Conservation (phyloP, 2,113 vertebrate genomes). For the Tretioscincus oriximinensis region DNA sequence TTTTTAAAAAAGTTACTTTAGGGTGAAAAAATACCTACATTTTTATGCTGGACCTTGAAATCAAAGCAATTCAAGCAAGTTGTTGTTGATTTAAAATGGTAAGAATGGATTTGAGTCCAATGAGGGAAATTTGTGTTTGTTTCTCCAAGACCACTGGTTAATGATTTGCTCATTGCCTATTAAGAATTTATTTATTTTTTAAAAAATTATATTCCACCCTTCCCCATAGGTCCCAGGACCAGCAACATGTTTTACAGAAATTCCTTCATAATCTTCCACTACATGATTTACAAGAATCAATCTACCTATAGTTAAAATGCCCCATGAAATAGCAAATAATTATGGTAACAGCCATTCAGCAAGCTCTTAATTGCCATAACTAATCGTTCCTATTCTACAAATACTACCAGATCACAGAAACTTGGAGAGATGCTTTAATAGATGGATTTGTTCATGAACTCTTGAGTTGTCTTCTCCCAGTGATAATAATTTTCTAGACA, state of each 20-base stretch:
- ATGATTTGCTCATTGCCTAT: neutral
- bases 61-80: constrained; percentile 48
- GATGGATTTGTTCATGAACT: neutral
- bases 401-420: neutral
- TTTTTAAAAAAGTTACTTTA: neutral
- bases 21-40: neutral
- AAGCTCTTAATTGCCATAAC: neutral
- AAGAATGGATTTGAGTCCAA: neutral
- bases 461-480: neutral
- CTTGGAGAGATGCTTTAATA: neutral
- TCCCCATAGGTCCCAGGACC: too few relatives aligned
- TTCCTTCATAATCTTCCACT: too few relatives aligned
- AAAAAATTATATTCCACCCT: too few relatives aligned
- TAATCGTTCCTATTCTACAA: neutral
- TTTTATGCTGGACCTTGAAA: constrained; percentile 54
- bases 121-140: neutral
- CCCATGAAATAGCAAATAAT: too few relatives aligned
- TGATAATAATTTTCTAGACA: neutral
- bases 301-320: too few relatives aligned
- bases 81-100: neutral
- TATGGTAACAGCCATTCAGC: too few relatives aligned
- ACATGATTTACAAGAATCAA: too few relatives aligned
- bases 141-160: neutral
- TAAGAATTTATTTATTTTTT: too few relatives aligned
- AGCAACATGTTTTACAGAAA: too few relatives aligned